Evolutionary conservation across 2,888 invertebrate genomes (phyloP), one percentile per base, ranked within the genome.

Genomic region (Fissipunctia ypsillon): DNA sequence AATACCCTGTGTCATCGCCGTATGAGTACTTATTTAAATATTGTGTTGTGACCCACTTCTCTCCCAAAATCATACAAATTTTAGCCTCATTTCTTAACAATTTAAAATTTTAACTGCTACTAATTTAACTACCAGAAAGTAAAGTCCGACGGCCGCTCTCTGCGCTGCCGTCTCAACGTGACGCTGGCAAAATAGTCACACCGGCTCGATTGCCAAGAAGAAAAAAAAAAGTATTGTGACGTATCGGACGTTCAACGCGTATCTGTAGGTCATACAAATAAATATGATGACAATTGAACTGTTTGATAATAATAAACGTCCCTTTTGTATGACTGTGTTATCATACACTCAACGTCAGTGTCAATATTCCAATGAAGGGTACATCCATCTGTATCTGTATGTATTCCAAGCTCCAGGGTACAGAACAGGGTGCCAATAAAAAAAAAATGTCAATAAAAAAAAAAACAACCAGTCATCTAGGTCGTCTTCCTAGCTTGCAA

Each of bases 211-310:
- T n/a, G n/a, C n/a, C n/a, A n/a, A n/a, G n/a, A n/a, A n/a, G n/a
- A n/a, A n/a, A n/a, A n/a, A n/a, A n/a, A n/a, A n/a, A n/a, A n/a
- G 28, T 50, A 28, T 50, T 48, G 35, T 78, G 78, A 82, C 78
- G 78, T 77, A 19, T 22, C 3, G n/a, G 28, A 56, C 48, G 64
- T 43, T 25, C 38, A 28, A n/a, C 52, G 59, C 52, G 41, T 75
- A 54, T 60, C 59, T 43, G 19, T 43, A 43, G 28, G 60, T 52
- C n/a, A 28, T 74, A 60, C 52, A 52, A 64, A 80, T 76, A 76
- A 64, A 54, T 74, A 41, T 41, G 50, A 38, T 19, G 22, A 19
- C n/a, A 35, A 45, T 50, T 57, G 19, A 14, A 43, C 1, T 45
- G 43, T 48, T 72, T 60, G 52, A 45, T 72, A 60, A 60, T 59